Conservation (phyloP, 2,113 vertebrate species). For the Actinemys pallida region DNA sequence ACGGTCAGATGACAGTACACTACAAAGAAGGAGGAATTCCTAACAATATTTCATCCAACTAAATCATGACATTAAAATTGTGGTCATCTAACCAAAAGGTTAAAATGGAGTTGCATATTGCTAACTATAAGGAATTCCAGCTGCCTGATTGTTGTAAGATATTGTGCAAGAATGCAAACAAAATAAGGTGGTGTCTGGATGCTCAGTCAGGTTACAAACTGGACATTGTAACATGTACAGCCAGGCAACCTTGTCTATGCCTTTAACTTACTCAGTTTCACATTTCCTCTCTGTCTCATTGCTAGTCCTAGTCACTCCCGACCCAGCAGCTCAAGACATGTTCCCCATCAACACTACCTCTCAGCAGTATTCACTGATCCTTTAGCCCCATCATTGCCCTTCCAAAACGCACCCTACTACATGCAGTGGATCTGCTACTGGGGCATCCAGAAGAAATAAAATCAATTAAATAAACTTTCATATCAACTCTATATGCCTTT, state of each 20-base stretch:
- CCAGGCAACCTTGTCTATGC: constrained; percentile 29
- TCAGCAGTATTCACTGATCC: constrained; percentile 26
- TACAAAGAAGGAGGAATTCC: background rate
- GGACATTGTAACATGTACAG: background rate
- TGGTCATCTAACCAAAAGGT: background rate
- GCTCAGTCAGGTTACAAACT: constrained; percentile 8
- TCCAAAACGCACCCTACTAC: background rate
- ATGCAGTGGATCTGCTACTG: constrained; percentile 66
- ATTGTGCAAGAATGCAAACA: background rate
- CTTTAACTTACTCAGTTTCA: constrained; percentile 37
- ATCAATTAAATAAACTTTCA: constrained; percentile 45
- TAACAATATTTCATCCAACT: background rate
- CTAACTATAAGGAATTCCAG: constrained; percentile 7
- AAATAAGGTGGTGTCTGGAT: constrained; percentile 18
- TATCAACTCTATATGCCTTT: constrained; percentile 34
- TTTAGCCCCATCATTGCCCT: constrained; percentile 36
- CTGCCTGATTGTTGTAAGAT: background rate
- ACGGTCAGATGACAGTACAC: background rate
- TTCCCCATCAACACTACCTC: constrained; percentile 39
- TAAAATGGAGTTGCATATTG: background rate
- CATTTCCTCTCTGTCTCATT: constrained; percentile 30
- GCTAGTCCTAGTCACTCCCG: constrained; percentile 30
- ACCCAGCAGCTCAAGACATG: constrained; percentile 17
- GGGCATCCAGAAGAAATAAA: constrained; percentile 71
- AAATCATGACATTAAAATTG: background rate